Conservation (phyloP, 2,113 vertebrate species). For the Psammodynastes pulverulentus region DNA sequence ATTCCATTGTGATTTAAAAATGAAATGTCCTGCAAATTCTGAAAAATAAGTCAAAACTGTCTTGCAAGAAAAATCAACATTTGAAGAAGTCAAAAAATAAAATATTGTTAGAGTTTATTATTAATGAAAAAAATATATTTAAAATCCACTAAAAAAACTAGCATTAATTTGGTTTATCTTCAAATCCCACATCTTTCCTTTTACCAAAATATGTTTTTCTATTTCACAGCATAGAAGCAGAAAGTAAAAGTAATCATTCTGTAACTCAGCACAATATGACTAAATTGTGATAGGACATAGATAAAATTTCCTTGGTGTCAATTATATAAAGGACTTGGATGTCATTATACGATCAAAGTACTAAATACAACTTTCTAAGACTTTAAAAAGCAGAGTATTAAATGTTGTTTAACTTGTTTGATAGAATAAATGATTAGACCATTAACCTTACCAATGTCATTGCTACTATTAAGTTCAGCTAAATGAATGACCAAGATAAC, state of each 20-base stretch:
- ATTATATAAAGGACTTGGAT: constrained; percentile 75
- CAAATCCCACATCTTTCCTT: background rate
- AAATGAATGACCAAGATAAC: constrained; percentile 69
- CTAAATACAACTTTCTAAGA: constrained; percentile 63
- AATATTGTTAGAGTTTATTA: background rate
- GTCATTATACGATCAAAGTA: constrained; percentile 65
- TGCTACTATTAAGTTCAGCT: constrained; percentile 70
- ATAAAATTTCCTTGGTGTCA: constrained; percentile 65
- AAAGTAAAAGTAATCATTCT: constrained; percentile 36
- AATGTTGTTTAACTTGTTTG: constrained; percentile 72
- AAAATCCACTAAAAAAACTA: background rate
- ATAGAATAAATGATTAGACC: constrained; percentile 70
- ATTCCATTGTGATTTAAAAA: background rate
- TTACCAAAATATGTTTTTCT: fast-evolving
- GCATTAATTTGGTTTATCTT: fast-evolving
- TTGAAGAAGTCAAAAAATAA: background rate
- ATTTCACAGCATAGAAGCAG: constrained; percentile 12
- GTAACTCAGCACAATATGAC: constrained; percentile 55
- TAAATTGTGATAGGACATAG: constrained; percentile 67
- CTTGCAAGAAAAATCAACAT: background rate
- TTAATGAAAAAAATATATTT: background rate
- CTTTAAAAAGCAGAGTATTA: constrained; percentile 69
- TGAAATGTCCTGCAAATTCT: background rate
- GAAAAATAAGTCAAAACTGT: background rate
- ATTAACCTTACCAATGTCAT: constrained; percentile 79